Evolutionary conservation across 2,888 invertebrate species (phyloP).

Genomic region (Agonopterix subpropinquella): DNA sequence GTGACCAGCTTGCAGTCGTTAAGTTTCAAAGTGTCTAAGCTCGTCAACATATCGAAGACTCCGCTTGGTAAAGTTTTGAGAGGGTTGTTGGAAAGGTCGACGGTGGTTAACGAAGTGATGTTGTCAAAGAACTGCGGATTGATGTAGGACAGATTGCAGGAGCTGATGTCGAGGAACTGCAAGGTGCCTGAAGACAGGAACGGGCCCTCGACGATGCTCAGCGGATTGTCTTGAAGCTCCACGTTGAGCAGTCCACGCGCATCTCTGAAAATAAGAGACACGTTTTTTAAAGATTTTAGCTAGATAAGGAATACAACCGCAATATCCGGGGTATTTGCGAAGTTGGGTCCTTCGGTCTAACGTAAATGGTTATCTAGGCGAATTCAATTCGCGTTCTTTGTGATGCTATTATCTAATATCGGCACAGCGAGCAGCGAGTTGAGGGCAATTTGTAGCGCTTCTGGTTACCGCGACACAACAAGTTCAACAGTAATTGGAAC

Average conservation of each 20-base stretch:
- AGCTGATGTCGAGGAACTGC: conserved; percentile 80
- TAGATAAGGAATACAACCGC: no score
- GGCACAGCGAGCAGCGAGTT: conserved; percentile 36
- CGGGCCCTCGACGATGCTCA: conserved; percentile 77
- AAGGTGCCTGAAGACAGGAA: conserved; percentile 80
- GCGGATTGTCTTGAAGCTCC: conserved; percentile 81
- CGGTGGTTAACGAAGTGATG: conserved; percentile 78
- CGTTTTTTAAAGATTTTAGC: no score
- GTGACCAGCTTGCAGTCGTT: conserved; percentile 78
- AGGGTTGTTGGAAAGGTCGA: conserved; percentile 83
- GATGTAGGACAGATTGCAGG: conserved; percentile 76
- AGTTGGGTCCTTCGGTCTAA: no score
- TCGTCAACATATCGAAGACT: conserved; percentile 78
- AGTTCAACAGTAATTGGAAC: conserved; percentile 63
- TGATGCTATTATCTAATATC: conserved; percentile 68
- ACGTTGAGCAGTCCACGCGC: conserved; percentile 81
- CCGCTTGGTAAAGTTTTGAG: conserved; percentile 72
- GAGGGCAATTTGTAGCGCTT: conserved; percentile 49
- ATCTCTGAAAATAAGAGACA: conserved; percentile 65
- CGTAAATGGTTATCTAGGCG: conserved; percentile 10
- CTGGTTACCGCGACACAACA: conserved; percentile 39
- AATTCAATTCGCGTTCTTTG: conserved; percentile 67
- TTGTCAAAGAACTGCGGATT: conserved; percentile 80
- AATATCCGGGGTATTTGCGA: no score
- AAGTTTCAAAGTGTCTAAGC: conserved; percentile 79